phyloP scores from a whole-genome alignment of 1,140 invertebrate species.

The Trichonephila clavipes region DNA sequence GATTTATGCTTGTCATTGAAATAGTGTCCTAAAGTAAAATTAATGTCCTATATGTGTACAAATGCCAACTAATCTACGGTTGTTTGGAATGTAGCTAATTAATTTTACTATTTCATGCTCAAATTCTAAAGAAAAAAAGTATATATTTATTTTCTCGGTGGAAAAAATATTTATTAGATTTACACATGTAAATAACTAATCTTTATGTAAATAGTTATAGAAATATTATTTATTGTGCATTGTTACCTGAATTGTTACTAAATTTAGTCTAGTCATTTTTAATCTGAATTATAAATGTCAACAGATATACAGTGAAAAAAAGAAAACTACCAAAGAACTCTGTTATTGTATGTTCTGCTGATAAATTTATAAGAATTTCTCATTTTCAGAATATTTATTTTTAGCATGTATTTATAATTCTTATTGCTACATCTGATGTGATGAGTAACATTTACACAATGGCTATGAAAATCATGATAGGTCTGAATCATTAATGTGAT shows the following conservation, averaged over 20 bases:
- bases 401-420: not conserved
- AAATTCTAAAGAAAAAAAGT: conserved; percentile 3
- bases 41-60: not conserved
- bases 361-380: conserved; percentile 15
- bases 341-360: conserved; percentile 5
- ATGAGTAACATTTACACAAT: not conserved
- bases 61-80: not conserved
- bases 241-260: conserved; percentile 46
- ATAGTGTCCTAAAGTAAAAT: not conserved
- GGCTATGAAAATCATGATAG: not conserved
- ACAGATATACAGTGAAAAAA: conserved; percentile 5
- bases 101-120: conserved; percentile 53
- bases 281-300: not conserved
- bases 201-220: conserved; percentile 64
- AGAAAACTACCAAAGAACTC: conserved; percentile 30
- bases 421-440: not conserved
- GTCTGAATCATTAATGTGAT: conserved; percentile 12
- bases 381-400: conserved; percentile 32
- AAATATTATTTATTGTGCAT: not conserved
- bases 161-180: conserved; percentile 22
- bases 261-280: conserved; percentile 74
- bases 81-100: conserved; percentile 61
- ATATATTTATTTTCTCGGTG: not conserved
- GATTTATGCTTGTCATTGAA: not conserved
- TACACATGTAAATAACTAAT: conserved; percentile 46